Conservation (phyloP, 2,797 vertebrate genomes). For the Ctenosaura bakeri region DNA sequence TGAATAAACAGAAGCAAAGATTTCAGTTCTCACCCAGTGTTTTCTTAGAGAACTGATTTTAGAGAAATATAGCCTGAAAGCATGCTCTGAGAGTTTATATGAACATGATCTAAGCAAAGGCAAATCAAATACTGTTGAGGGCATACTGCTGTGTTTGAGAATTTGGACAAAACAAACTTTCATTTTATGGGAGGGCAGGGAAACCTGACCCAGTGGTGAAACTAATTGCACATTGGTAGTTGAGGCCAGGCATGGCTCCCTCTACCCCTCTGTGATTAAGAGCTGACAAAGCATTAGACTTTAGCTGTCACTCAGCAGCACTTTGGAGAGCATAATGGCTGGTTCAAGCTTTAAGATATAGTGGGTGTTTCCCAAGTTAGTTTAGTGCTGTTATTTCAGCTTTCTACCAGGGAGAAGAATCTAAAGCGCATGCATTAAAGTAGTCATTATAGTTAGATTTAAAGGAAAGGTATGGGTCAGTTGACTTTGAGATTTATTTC, state of each 20-base stretch:
- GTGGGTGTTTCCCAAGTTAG: not conserved
- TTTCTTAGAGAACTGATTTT: conserved; percentile 33
- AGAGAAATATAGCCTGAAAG: conserved; percentile 19
- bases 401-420: fast-evolving
- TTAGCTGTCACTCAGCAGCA: fast-evolving
- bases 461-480: fast-evolving
- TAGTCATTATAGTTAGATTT: fast-evolving
- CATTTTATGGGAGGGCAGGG: not conserved
- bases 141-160: not conserved
- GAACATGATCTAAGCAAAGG: conserved; percentile 34
- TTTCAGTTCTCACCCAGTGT: not conserved
- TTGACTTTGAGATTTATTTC: conserved; percentile 4
- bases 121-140: not conserved
- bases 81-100: conserved; percentile 40
- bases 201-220: not conserved
- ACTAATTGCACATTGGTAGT: not conserved
- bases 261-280: fast-evolving
- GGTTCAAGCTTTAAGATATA: not conserved
- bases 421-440: fast-evolving
- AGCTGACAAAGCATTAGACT: conserved; percentile 1
- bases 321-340: fast-evolving
- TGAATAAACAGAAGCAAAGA: not conserved
- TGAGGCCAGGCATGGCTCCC: not conserved
- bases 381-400: fast-evolving
- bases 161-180: not conserved